Evolutionary conservation across 2,113 vertebrate species (phyloP).

Genomic region (Cariama cristata): DNA sequence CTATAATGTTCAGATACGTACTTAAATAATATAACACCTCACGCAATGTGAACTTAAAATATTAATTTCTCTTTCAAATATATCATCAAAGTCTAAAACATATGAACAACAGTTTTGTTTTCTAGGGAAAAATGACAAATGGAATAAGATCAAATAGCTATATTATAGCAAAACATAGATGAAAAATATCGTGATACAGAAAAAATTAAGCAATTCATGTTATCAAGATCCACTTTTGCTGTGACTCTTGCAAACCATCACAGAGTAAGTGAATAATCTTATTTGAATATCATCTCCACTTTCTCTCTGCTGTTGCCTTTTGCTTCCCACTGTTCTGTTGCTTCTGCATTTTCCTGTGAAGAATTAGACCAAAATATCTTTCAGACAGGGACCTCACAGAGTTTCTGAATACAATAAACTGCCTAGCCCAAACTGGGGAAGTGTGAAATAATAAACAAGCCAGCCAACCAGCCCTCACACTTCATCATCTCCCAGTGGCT

Average conservation of each 20-base stretch:
- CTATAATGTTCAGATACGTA: not conserved
- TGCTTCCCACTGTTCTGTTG: not conserved
- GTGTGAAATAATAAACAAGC: conserved; percentile 38
- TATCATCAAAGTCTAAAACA: not conserved
- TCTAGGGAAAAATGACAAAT: not conserved
- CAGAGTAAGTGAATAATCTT: not conserved
- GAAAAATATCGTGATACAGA: not conserved
- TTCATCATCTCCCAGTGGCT: conserved; percentile 19
- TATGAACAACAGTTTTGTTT: not conserved
- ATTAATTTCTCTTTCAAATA: not conserved
- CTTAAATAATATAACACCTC: not conserved
- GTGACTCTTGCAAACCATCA: not conserved
- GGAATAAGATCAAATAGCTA: not conserved
- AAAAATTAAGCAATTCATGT: not conserved
- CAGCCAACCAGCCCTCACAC: not conserved
- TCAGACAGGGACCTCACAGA: not conserved
- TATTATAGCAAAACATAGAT: not conserved
- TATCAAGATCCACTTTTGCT: not conserved
- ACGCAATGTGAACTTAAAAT: not conserved
- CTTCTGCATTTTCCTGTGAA: not conserved
- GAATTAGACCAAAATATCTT: not conserved
- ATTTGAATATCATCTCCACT: not conserved
- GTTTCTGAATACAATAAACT: not conserved
- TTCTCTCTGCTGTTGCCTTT: not conserved
- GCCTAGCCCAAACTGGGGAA: not conserved